phyloP scores from a whole-genome alignment of 1,140 invertebrate genomes.

The Drosophila hydei region DNA sequence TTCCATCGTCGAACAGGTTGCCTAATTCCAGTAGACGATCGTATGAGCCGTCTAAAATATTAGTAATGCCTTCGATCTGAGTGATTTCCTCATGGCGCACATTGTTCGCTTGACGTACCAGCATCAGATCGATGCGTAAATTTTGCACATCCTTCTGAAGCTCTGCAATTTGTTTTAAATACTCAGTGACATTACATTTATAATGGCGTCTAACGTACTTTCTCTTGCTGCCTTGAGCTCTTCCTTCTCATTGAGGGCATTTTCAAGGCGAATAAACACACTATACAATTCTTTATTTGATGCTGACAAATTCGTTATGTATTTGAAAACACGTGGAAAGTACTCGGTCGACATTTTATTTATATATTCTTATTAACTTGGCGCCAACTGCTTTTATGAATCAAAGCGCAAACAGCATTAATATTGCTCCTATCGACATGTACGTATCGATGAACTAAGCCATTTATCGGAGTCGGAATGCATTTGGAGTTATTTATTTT shows the following conservation, averaged over 20 bases:
- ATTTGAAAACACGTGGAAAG: background rate
- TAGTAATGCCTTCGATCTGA: background rate
- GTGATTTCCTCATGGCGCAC: background rate
- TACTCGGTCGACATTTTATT: slow-evolving; percentile 10
- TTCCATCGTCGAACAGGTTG: slow-evolving; percentile 2
- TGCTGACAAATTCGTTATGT: slow-evolving; percentile 1
- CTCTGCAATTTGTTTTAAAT: background rate
- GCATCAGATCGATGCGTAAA: slow-evolving; percentile 10
- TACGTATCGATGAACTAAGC: background rate
- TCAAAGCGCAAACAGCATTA: background rate
- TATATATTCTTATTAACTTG: background rate
- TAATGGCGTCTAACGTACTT: slow-evolving; percentile 17
- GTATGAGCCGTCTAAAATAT: background rate
- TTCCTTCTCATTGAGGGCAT: background rate
- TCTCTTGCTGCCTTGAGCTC: background rate
- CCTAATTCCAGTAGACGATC: background rate
- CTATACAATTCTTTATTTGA: slow-evolving; percentile 1
- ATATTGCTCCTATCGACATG: background rate
- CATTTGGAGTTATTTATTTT: no score
- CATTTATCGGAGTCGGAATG: background rate
- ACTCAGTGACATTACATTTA: background rate
- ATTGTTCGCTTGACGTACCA: background rate
- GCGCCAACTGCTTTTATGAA: background rate
- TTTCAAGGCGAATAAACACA: slow-evolving; percentile 1
- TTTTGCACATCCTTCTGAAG: slow-evolving; percentile 3